phyloP scores from a whole-genome alignment of 2,888 invertebrate species.

The Cantharis flavilabris region DNA sequence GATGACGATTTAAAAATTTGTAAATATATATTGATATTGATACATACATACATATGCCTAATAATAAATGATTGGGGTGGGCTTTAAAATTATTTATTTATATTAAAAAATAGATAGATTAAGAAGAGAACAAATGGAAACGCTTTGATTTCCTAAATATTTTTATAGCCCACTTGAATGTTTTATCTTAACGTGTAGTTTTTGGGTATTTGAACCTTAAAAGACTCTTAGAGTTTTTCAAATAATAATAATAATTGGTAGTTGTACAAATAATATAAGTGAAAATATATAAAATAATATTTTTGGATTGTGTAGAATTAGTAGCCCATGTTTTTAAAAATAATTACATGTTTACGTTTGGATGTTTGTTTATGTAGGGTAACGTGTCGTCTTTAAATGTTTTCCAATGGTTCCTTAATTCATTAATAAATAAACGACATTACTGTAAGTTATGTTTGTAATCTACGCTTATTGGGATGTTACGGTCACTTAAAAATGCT shows the following conservation, averaged over 20 bases:
- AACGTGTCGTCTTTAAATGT: constrained; percentile 21
- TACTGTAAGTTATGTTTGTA: constrained; percentile 11
- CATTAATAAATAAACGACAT: constrained; percentile 19
- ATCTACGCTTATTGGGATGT: constrained; percentile 6
- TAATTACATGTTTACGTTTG: constrained; percentile 42
- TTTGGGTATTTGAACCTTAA: constrained; percentile 46
- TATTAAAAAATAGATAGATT: constrained; percentile 6
- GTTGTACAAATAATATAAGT: constrained; percentile 46
- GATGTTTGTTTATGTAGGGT: constrained; percentile 9
- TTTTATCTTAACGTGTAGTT: constrained; percentile 34
- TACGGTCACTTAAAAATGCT: background rate
- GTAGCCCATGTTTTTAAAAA: constrained; percentile 38
- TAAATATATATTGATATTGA: constrained; percentile 12
- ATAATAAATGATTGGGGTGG: constrained; percentile 13
- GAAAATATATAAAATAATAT: constrained; percentile 44
- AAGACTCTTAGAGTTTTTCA: constrained; percentile 42
- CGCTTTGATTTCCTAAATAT: constrained; percentile 3
- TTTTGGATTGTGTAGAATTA: constrained; percentile 55
- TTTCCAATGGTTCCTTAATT: constrained; percentile 28
- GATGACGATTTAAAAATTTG: constrained; percentile 30
- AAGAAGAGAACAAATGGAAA: background rate
- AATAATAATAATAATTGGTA: constrained; percentile 46
- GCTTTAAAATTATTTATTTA: constrained; percentile 2
- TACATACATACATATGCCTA: constrained; percentile 24
- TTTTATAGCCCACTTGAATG: constrained; percentile 21